These are phyloP conservation scores for Heliconius charithonia DNA, from an alignment of 2,888 invertebrate genomes.

Conservation along the genomic window DNA sequence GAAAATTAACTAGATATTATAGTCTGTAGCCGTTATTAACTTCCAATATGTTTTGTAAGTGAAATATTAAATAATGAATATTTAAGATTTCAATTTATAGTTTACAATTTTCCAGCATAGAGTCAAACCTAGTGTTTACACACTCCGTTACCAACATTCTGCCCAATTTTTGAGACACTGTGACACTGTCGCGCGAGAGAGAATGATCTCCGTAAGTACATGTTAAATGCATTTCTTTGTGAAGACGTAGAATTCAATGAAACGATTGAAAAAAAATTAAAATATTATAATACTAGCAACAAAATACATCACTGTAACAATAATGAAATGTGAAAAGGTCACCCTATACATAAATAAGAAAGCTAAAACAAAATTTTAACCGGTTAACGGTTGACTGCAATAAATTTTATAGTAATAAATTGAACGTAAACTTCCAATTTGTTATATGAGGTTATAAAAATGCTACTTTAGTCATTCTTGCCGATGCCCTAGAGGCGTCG, in stretches of 20 bases:
- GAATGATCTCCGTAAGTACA: too few relatives aligned
- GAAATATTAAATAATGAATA: neutral
- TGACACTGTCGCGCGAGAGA: too few relatives aligned
- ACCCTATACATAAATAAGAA: neutral
- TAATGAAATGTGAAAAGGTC: neutral
- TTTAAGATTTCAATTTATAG: neutral
- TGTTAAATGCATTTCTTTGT: too few relatives aligned
- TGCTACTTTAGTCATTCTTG: conserved; percentile 14
- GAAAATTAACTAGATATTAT: neutral
- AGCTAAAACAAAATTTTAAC: conserved; percentile 16
- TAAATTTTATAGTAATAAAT: conserved; percentile 18
- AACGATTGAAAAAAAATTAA: too few relatives aligned
- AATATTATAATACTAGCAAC: neutral
- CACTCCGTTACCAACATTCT: too few relatives aligned
- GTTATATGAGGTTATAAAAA: conserved; percentile 15
- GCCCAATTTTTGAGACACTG: neutral
- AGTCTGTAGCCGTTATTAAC: neutral
- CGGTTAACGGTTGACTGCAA: neutral
- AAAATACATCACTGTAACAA: neutral
- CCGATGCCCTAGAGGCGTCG: conserved; percentile 11
- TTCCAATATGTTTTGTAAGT: neutral
- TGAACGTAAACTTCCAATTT: conserved; percentile 21
- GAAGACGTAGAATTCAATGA: too few relatives aligned
- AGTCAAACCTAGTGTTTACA: too few relatives aligned
- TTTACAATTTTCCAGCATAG: too few relatives aligned